A percentile compares a stretch with the other conserved stretches of the same genome.
These are phyloP conservation scores for Notolabrus celidotus DNA, from an alignment of 2,797 vertebrate genomes.

Conservation along the genomic window DNA sequence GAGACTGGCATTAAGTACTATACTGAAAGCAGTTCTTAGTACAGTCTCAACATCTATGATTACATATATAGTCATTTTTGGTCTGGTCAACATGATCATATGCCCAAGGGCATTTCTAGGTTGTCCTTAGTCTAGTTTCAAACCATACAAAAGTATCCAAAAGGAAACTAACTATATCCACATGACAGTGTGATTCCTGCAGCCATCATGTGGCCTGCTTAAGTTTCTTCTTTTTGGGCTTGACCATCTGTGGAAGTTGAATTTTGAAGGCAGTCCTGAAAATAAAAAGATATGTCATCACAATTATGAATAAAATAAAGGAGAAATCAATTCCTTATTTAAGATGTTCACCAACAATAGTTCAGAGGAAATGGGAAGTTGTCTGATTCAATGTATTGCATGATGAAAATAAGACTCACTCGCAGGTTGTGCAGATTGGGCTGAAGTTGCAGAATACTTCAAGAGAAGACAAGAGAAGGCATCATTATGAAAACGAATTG, in stretches of 20 bases:
- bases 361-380: not conserved
- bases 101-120: not conserved
- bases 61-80: not conserved
- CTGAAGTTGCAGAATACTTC: constrained; percentile 99
- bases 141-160: constrained; percentile 20
- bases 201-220: constrained; percentile 83
- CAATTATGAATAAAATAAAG: not conserved
- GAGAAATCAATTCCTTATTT: not conserved
- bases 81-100: not conserved
- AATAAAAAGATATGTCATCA: constrained; percentile 7
- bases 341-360: not conserved
- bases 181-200: not conserved
- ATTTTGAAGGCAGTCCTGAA: constrained; percentile 97
- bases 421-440: constrained; percentile 99
- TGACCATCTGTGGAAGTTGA: constrained; percentile 94
- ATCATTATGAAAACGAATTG: not conserved
- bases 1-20: not conserved
- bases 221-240: constrained; percentile 97
- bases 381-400: not conserved
- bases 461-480: constrained; percentile 18
- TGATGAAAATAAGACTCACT: constrained; percentile 86
- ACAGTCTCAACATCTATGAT: not conserved
- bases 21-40: not conserved
- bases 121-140: not conserved
- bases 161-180: constrained; percentile 1